These are phyloP conservation scores for Pipa parva DNA, from an alignment of 2,113 vertebrate species.

Conservation along the genomic window DNA sequence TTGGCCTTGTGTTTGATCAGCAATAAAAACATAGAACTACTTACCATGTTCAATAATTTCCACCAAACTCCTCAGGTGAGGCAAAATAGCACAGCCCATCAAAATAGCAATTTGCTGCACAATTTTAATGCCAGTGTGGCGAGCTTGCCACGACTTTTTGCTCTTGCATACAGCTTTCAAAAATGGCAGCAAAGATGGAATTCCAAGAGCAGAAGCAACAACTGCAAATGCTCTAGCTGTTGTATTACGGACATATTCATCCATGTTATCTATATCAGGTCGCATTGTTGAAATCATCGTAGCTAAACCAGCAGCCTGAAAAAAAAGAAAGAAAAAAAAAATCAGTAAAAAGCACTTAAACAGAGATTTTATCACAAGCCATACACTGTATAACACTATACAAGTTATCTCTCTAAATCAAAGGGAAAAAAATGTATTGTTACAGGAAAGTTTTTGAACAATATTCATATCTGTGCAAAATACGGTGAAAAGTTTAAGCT, in stretches of 20 bases:
- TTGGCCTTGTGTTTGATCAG: too few species aligned
- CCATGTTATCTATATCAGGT: constrained; percentile 98
- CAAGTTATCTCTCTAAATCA: too few species aligned
- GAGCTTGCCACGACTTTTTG: constrained; percentile 97
- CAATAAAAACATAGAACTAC: constrained; percentile 44
- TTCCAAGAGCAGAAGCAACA: constrained; percentile 94
- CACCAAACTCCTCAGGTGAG: constrained; percentile 95
- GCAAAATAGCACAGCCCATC: constrained; percentile 97
- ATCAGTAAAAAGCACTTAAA: too few species aligned
- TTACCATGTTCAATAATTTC: constrained; percentile 98
- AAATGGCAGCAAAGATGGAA: constrained; percentile 93
- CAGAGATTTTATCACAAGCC: too few species aligned
- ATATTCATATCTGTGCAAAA: too few species aligned
- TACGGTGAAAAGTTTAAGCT: too few species aligned
- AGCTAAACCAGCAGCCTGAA: constrained; percentile 93
- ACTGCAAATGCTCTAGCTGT: constrained; percentile 96
- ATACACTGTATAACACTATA: too few species aligned
- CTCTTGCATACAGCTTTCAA: constrained; percentile 98
- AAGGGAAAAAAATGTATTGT: too few species aligned
- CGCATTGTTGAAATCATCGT: constrained; percentile 99
- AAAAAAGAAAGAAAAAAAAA: too few species aligned
- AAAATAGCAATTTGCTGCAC: constrained; percentile 98
- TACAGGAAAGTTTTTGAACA: too few species aligned
- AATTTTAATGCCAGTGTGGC: constrained; percentile 98
- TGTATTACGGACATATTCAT: constrained; percentile 96